Conservation (phyloP, 2,113 vertebrate species). For the Festucalex cinctus region DNA sequence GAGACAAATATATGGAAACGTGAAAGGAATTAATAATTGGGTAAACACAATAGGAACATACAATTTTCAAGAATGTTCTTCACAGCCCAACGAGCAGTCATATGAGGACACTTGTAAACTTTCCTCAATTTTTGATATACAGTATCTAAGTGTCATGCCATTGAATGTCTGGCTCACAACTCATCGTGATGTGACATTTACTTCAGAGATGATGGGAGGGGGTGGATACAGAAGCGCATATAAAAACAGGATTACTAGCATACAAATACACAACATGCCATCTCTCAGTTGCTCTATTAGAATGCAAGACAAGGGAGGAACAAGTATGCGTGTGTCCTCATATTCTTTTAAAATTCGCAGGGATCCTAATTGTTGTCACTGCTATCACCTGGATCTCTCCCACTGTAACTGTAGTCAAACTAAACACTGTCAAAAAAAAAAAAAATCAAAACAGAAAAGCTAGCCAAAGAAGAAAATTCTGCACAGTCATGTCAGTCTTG, state of each 20-base stretch:
- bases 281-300: neutral
- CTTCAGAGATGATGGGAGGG: constrained; percentile 4
- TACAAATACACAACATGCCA: neutral
- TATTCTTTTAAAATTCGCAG: neutral
- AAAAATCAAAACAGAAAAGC: neutral
- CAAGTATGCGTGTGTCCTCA: neutral
- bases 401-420: neutral
- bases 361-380: too few relatives aligned
- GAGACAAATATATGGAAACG: neutral
- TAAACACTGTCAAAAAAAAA: neutral
- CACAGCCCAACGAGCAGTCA: constrained; percentile 7
- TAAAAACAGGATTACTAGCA: neutral
- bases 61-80: constrained; percentile 29
- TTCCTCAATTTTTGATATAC: constrained; percentile 26
- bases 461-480: neutral
- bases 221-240: neutral
- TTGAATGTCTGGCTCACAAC: constrained; percentile 23
- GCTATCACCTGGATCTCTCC: neutral
- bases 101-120: constrained; percentile 24
- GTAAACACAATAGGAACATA: constrained; percentile 1
- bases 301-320: neutral
- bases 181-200: constrained; percentile 19
- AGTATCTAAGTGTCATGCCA: constrained; percentile 11
- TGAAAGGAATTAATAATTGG: neutral
- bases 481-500: too few relatives aligned